phyloP scores from a whole-genome alignment of 2,797 vertebrate species.

The Neostethus bicornis region DNA sequence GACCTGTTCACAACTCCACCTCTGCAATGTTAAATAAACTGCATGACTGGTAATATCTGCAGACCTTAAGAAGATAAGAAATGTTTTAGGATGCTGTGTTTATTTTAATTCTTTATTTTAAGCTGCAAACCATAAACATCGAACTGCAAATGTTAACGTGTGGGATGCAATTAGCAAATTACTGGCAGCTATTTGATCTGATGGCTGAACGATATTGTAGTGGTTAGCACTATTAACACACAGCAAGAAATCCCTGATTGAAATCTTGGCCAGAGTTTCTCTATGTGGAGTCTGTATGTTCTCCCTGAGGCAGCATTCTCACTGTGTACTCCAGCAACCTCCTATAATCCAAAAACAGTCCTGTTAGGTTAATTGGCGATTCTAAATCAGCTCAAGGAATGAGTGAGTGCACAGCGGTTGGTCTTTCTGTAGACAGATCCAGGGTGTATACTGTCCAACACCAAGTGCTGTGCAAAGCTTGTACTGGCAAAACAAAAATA shows the following conservation, averaged over 20 bases:
- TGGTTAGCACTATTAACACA: neutral
- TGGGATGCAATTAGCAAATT: neutral
- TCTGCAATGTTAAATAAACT: no score
- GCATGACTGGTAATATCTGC: neutral
- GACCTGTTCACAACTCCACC: no score
- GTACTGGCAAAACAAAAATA: neutral
- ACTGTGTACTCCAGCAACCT: neutral
- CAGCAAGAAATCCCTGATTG: neutral
- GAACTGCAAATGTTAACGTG: neutral
- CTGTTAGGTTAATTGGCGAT: no score
- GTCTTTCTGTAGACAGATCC: no score
- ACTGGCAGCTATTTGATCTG: neutral
- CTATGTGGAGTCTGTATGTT: neutral
- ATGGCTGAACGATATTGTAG: neutral
- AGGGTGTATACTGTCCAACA: neutral
- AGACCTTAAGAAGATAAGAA: neutral
- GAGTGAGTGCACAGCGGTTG: no score
- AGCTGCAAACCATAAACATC: neutral
- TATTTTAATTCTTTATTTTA: neutral
- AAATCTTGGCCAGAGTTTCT: neutral
- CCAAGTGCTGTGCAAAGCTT: neutral
- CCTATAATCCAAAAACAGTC: neutral
- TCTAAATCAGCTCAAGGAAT: no score
- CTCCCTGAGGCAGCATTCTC: neutral
- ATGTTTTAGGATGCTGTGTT: no score